phyloP scores from a whole-genome alignment of 1,140 invertebrate genomes.

The Cydia amplana region DNA sequence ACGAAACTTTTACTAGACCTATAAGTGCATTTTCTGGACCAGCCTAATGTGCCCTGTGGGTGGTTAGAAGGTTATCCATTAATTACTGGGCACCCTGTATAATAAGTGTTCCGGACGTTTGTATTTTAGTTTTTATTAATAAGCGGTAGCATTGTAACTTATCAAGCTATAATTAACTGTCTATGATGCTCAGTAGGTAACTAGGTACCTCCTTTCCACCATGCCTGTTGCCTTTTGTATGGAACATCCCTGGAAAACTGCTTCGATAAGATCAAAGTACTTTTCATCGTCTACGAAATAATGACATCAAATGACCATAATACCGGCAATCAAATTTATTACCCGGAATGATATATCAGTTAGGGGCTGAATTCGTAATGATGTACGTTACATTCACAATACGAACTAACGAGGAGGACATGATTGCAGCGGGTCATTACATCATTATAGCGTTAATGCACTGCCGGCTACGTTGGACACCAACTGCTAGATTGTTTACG shows the following conservation, averaged over 20 bases:
- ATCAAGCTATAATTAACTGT: too few relatives aligned
- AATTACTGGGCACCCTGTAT: too few relatives aligned
- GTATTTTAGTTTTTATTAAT: too few relatives aligned
- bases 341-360: conserved; percentile 22
- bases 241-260: neutral
- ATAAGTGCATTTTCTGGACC: too few relatives aligned
- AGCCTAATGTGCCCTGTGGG: too few relatives aligned
- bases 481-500: conserved; percentile 4
- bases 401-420: conserved; percentile 19
- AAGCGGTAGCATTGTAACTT: too few relatives aligned
- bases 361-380: conserved; percentile 8
- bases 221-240: too few relatives aligned
- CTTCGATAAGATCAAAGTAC: neutral
- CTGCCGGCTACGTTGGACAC: neutral
- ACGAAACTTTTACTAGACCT: too few relatives aligned
- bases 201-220: too few relatives aligned
- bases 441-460: conserved; percentile 24
- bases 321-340: conserved; percentile 24
- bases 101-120: too few relatives aligned
- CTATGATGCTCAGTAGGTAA: too few relatives aligned
- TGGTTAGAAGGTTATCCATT: too few relatives aligned
- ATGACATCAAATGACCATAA: conserved; percentile 26
- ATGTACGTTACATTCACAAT: conserved; percentile 24
- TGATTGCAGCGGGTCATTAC: conserved; percentile 21
- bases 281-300: conserved; percentile 2